These are phyloP conservation scores for Paedocypris micromegethes DNA, from an alignment of 2,797 vertebrate species.

Conservation along the genomic window DNA sequence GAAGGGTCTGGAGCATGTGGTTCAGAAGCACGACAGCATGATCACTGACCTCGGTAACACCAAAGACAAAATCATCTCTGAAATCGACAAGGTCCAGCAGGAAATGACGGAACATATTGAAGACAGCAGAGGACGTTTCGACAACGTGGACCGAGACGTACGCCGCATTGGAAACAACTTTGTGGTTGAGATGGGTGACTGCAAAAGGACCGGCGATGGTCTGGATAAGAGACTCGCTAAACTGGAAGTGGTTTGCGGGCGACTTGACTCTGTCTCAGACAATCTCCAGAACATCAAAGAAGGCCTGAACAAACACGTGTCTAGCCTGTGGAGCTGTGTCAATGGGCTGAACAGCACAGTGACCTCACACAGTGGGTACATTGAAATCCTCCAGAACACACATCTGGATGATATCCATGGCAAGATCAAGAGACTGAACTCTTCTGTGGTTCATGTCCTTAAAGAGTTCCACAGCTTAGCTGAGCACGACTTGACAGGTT, in stretches of 20 bases:
- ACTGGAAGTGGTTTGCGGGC: slow-evolving; percentile 81
- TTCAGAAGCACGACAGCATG: slow-evolving; percentile 81
- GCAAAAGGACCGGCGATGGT: slow-evolving; percentile 68
- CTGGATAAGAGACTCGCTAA: slow-evolving; percentile 81
- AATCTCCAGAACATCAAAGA: slow-evolving; percentile 81
- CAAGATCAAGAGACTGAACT: slow-evolving; percentile 78
- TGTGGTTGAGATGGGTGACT: slow-evolving; percentile 67
- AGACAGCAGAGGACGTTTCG: slow-evolving; percentile 73
- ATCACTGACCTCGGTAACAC: slow-evolving; percentile 78
- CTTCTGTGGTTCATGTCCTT: slow-evolving; percentile 71
- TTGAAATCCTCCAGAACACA: slow-evolving; percentile 72
- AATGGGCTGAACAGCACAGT: slow-evolving; percentile 76
- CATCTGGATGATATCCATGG: slow-evolving; percentile 71
- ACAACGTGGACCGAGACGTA: slow-evolving; percentile 65
- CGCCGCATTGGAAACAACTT: slow-evolving; percentile 63
- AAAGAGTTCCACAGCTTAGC: slow-evolving; percentile 64
- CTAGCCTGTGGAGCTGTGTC: slow-evolving; percentile 80
- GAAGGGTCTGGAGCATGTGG: slow-evolving; percentile 76
- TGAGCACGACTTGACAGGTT: slow-evolving; percentile 64
- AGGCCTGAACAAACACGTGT: slow-evolving; percentile 77
- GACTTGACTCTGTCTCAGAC: slow-evolving; percentile 75
- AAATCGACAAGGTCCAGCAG: slow-evolving; percentile 86
- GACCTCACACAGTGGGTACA: slow-evolving; percentile 63
- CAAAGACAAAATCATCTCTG: slow-evolving; percentile 85
- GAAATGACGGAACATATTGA: slow-evolving; percentile 76